These are phyloP conservation scores for Sceliomorpha sp. DNA, from an alignment of 2,888 invertebrate genomes.

Conservation along the genomic window DNA sequence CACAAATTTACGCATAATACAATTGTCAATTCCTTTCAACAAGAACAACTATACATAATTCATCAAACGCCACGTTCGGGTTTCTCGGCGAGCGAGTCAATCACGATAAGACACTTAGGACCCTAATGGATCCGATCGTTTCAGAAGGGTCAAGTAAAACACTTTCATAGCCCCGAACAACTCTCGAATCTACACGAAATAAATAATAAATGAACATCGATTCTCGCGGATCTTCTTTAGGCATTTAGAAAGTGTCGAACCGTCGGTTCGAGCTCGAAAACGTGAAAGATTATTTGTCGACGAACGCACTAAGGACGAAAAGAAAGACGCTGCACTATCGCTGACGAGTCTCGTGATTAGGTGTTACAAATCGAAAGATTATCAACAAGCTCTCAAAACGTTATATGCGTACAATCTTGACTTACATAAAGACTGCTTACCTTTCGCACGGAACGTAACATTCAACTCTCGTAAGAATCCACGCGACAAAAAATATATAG, in stretches of 20 bases:
- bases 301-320: constrained; percentile 8
- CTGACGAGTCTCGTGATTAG: too few species aligned
- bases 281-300: constrained; percentile 9
- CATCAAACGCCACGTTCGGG: not conserved
- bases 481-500: constrained; percentile 52
- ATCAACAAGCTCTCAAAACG: not conserved
- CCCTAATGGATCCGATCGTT: constrained; percentile 20
- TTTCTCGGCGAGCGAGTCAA: constrained; percentile 6
- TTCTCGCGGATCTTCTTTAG: constrained; percentile 24
- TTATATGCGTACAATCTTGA: not conserved
- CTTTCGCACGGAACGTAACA: constrained; percentile 4
- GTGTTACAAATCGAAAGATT: not conserved
- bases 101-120: constrained; percentile 25
- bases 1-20: too few species aligned
- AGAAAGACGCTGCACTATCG: not conserved
- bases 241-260: constrained; percentile 1
- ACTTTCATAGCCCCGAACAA: constrained; percentile 26
- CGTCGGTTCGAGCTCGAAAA: constrained; percentile 2
- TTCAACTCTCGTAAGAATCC: constrained; percentile 35
- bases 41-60: too few species aligned
- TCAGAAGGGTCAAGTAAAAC: constrained; percentile 47
- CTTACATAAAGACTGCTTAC: not conserved
- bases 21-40: too few species aligned
- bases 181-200: constrained; percentile 13
- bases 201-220: constrained; percentile 22